Percentiles rank a stretch among this genome's conserved stretches.
phyloP scores from a whole-genome alignment of 2,113 vertebrate genomes.

The Pachypanchax playfairii region DNA sequence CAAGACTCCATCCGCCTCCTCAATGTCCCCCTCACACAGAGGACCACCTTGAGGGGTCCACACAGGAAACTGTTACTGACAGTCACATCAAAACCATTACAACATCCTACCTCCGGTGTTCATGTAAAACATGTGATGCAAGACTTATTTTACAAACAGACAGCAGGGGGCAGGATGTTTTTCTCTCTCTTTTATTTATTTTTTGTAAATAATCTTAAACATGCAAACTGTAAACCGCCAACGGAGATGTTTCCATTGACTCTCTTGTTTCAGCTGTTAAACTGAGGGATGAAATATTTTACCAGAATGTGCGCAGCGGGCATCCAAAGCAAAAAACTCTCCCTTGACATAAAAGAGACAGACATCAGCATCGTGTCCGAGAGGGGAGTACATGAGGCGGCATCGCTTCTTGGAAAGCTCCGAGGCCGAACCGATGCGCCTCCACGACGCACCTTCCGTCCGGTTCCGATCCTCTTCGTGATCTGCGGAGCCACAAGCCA shows the following conservation, averaged over 20 bases:
- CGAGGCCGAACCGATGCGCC: constrained; percentile 67
- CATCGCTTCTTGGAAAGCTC: constrained; percentile 73
- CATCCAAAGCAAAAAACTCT: constrained; percentile 79
- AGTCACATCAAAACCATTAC: constrained; percentile 7
- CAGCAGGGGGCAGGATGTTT: constrained; percentile 20
- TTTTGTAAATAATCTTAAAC: no score
- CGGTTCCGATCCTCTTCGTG: constrained; percentile 50
- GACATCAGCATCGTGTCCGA: constrained; percentile 69
- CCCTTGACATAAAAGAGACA: constrained; percentile 76
- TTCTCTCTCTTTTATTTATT: no score
- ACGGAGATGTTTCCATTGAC: no score
- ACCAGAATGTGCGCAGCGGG: constrained; percentile 79
- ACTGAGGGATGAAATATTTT: background rate
- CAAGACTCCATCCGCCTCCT: constrained; percentile 76
- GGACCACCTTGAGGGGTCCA: constrained; percentile 69
- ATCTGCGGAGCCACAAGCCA: constrained; percentile 66
- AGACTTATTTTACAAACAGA: background rate
- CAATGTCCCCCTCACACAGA: constrained; percentile 80
- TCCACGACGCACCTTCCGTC: constrained; percentile 64
- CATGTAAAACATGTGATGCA: background rate
- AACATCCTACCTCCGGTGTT: background rate
- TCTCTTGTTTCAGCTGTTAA: background rate
- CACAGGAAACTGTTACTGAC: constrained; percentile 36
- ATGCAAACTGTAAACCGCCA: no score
- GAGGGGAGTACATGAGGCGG: constrained; percentile 71